phyloP scores from a whole-genome alignment of 1,140 invertebrate genomes.

The Zaprionus camerounensis region DNA sequence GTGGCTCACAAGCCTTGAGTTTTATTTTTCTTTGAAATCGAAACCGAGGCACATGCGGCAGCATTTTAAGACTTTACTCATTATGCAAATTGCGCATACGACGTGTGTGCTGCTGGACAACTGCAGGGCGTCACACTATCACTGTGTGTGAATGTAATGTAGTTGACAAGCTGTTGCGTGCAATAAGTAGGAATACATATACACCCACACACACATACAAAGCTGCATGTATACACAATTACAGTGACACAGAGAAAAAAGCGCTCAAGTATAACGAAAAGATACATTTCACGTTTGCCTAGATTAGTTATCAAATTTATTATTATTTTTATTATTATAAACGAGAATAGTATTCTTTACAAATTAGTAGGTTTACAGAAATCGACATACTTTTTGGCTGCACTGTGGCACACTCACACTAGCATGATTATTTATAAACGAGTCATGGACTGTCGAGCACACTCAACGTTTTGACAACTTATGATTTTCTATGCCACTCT shows the following conservation, averaged over 20 bases:
- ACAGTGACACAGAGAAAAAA: not conserved
- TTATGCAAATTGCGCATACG: constrained; percentile 78
- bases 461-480: constrained; percentile 55
- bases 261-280: constrained; percentile 12
- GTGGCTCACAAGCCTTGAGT: constrained; percentile 21
- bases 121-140: constrained; percentile 47
- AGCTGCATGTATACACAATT: not conserved
- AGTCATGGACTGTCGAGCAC: constrained; percentile 43
- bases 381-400: constrained; percentile 2
- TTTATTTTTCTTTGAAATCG: constrained; percentile 34
- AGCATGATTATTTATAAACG: constrained; percentile 31
- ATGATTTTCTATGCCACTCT: constrained; percentile 39
- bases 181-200: constrained; percentile 35
- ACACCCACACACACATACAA: not conserved
- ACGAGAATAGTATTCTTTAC: not conserved
- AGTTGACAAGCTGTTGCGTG: constrained; percentile 70
- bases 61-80: constrained; percentile 51
- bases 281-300: not conserved
- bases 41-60: constrained; percentile 34
- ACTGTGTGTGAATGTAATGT: constrained; percentile 48
- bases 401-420: constrained; percentile 1
- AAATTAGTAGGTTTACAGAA: not conserved
- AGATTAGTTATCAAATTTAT: not conserved
- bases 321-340: not conserved
- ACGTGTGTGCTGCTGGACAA: constrained; percentile 50